phyloP scores from a whole-genome alignment of 2,113 vertebrate genomes.

The Chlamydotis undulata region DNA sequence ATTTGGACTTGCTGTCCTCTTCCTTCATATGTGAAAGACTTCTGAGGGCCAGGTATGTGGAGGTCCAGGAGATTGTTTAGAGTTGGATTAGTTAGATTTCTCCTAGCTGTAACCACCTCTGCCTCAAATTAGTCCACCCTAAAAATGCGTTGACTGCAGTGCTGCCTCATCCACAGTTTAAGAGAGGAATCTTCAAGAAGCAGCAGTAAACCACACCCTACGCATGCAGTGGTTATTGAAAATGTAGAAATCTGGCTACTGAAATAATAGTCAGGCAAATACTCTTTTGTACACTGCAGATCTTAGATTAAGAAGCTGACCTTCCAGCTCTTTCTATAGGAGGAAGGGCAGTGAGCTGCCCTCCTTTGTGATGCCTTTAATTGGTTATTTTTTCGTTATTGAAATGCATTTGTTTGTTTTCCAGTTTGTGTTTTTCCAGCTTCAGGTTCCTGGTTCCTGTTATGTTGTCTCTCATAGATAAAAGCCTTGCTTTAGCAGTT shows the following conservation, averaged over 20 bases:
- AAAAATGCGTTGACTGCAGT: neutral
- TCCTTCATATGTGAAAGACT: neutral
- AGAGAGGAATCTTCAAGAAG: neutral
- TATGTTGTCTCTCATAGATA: neutral
- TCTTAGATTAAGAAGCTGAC: neutral
- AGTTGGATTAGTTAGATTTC: neutral
- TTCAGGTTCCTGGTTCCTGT: neutral
- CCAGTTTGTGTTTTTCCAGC: neutral
- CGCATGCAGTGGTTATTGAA: neutral
- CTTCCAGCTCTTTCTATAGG: constrained; percentile 13
- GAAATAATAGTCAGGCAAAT: neutral
- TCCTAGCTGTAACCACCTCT: neutral
- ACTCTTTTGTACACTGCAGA: neutral
- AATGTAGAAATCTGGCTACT: neutral
- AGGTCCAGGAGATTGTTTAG: neutral
- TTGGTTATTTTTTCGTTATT: neutral
- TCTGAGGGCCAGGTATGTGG: neutral
- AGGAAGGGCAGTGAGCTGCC: constrained; percentile 12
- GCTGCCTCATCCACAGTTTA: neutral
- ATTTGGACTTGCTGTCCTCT: neutral
- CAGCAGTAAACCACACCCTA: neutral
- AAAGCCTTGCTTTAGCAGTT: neutral
- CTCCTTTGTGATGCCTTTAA: neutral
- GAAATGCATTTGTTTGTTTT: neutral
- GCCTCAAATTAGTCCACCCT: neutral